phyloP scores from a whole-genome alignment of 2,888 invertebrate species.

The Microctonus brassicae region DNA sequence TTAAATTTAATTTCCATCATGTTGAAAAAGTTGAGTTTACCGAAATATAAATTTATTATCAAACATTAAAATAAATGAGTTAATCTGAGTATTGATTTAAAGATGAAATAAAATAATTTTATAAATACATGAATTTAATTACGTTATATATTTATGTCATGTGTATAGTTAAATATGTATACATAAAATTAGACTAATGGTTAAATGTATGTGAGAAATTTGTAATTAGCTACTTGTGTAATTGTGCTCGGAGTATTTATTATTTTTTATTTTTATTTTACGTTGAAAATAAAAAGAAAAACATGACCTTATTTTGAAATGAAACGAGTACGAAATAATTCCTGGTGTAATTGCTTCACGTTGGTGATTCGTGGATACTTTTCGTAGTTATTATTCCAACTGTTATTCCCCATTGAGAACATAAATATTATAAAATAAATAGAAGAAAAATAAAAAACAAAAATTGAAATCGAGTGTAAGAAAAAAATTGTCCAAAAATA shows the following conservation, averaged over 20 bases:
- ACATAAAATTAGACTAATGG: neutral
- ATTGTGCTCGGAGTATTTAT: neutral
- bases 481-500: conserved; percentile 18
- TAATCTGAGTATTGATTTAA: neutral
- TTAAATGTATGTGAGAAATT: neutral
- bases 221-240: neutral
- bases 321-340: conserved; percentile 26
- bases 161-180: neutral
- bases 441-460: neutral
- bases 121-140: too few relatives aligned
- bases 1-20: neutral
- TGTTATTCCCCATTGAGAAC: neutral
- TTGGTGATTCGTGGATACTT: conserved; percentile 16
- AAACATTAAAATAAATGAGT: neutral
- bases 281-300: neutral
- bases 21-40: neutral
- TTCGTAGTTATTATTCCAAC: conserved; percentile 22
- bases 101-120: neutral
- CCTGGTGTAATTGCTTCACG: conserved; percentile 19
- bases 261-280: neutral
- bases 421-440: neutral
- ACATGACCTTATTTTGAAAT: conserved; percentile 25
- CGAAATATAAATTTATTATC: neutral
- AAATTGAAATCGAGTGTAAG: conserved; percentile 5
- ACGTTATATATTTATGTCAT: too few relatives aligned